Evolutionary conservation across 2,888 invertebrate genomes (phyloP).

Genomic region (Eretmocerus hayati): DNA sequence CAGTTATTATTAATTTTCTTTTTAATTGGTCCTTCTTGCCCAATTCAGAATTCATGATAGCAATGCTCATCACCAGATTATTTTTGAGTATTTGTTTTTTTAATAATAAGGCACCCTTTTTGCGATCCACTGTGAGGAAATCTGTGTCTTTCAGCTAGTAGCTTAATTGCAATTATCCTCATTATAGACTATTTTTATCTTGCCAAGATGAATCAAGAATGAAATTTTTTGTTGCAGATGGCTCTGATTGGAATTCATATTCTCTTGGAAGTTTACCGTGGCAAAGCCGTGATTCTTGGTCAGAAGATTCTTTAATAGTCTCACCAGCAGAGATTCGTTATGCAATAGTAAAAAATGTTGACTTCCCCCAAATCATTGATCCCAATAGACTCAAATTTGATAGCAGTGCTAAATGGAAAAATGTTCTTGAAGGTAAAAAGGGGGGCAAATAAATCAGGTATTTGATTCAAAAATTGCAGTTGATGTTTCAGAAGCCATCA

Average conservation of each 20-base stretch:
- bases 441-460: conserved; percentile 22
- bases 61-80: too few species aligned
- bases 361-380: conserved; percentile 34
- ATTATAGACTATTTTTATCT: too few species aligned
- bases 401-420: conserved; percentile 38
- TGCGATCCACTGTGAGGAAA: too few species aligned
- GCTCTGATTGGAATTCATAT: conserved; percentile 47
- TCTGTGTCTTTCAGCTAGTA: too few species aligned
- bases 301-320: conserved; percentile 21
- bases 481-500: too few species aligned
- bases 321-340: conserved; percentile 12
- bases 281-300: conserved; percentile 37
- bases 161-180: too few species aligned
- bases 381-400: conserved; percentile 27
- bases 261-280: conserved; percentile 53
- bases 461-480: background rate
- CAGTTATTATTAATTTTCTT: too few species aligned
- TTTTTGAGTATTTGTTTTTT: too few species aligned
- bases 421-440: conserved; percentile 33
- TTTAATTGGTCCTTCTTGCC: too few species aligned
- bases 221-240: conserved; percentile 23
- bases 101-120: too few species aligned
- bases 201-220: too few species aligned
- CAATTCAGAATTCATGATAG: too few species aligned
- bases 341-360: conserved; percentile 23